These are phyloP conservation scores for Seriola aureovittata DNA, from an alignment of 2,113 vertebrate genomes.

Conservation along the genomic window DNA sequence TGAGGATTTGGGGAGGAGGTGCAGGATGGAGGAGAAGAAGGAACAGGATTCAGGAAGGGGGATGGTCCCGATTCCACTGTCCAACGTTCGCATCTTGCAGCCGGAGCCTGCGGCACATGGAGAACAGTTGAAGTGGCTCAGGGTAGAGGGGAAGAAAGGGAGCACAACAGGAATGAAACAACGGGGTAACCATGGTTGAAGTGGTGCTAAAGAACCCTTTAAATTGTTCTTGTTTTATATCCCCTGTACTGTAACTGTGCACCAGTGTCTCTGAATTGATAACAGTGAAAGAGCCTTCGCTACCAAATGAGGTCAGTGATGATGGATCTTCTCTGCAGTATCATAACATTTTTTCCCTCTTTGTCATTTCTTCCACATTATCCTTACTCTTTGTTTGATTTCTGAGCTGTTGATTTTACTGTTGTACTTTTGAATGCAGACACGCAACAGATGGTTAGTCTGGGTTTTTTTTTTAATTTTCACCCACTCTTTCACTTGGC, in stretches of 20 bases:
- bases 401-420: conserved; percentile 6
- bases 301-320: conserved; percentile 7
- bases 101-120: conserved; percentile 87
- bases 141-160: conserved; percentile 18
- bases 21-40: conserved; percentile 83
- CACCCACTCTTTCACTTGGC: conserved; percentile 19
- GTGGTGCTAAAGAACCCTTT: conserved; percentile 47
- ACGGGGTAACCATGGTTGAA: conserved; percentile 67
- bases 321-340: conserved; percentile 18
- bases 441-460: conserved; percentile 45
- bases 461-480: not conserved
- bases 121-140: conserved; percentile 68
- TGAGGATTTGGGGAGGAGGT: conserved; percentile 84
- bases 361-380: conserved; percentile 16
- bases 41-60: conserved; percentile 91
- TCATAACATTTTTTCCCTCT: conserved; percentile 14
- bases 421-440: conserved; percentile 23
- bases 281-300: conserved; percentile 5
- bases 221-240: conserved; percentile 6
- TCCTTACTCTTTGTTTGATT: not conserved
- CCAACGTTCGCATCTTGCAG: conserved; percentile 93
- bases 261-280: conserved; percentile 3
- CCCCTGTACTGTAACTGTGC: conserved; percentile 3
- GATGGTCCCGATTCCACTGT: conserved; percentile 95
- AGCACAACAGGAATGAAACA: conserved; percentile 48